Base-by-base conservation (phyloP, 2,797 vertebrate genomes). In the Melanotaenia maccullochi region DNA sequence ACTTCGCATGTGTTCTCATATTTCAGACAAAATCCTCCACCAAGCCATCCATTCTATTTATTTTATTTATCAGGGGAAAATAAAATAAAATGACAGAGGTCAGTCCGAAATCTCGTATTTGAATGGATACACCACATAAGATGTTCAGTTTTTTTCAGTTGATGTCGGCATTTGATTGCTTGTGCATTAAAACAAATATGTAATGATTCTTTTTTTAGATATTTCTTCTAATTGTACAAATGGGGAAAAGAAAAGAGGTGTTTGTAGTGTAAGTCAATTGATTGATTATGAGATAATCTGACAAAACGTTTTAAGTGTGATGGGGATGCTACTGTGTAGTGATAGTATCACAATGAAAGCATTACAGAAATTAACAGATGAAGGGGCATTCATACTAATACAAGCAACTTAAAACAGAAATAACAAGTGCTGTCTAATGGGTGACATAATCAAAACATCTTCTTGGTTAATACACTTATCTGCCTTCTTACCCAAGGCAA, bases 161-260 rank as follows among this genome's bases (percentile, higher is more conserved):
- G 16, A 60, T 32, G 52, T 3, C 32, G 40, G 55, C 9, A n/a
- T 68, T 18, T 58, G 13, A 62, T 55, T 20, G 16, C 25, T 62
- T 58, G 0, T 47, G 42, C 60, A 61, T 56, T 54, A 62, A 78
- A 73, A 42, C 32, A 57, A 65, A 71, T 32, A 2, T 9, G 18
- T 18, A 12, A 2, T 20, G 5, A n/a, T 20, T 0, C 18, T 47
- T 47, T n/a, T 6, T 47, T 6, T 18, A 47, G 42, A 47, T n/a
- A n/a, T 20, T 42, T 18, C 1, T 42, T 42, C 40, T 47, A 14
- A 47, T 8, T 5, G 1, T 44, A 44, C 16, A 44, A 44, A 44
- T 18, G 16, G 5, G 42, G 18, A 47, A 20, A 18, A 8, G 6
- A 47, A 44, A n/a, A 20, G 18, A 20, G 42, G 18, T 8, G 3